Conservation (phyloP, 2,888 invertebrate species). For the Lasioglossum oenotherae region DNA sequence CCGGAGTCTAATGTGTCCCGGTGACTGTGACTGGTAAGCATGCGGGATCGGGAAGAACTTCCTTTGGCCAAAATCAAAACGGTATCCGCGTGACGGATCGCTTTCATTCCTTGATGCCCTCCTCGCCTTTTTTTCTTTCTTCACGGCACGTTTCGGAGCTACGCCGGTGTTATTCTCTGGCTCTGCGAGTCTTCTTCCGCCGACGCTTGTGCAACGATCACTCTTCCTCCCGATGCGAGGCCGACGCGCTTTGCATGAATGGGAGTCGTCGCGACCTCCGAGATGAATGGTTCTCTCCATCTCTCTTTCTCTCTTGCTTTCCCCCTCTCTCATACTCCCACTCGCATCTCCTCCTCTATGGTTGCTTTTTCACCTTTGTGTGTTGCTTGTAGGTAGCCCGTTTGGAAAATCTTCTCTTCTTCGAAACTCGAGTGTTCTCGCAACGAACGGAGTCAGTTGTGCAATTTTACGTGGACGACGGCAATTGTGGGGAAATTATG, state of each 20-base stretch:
- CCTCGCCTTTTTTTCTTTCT: constrained; percentile 25
- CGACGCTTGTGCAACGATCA: constrained; percentile 44
- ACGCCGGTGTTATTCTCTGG: constrained; percentile 48
- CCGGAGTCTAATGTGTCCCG: not conserved
- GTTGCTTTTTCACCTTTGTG: constrained; percentile 5
- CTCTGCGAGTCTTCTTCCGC: constrained; percentile 31
- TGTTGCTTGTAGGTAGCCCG: not conserved
- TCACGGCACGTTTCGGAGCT: constrained; percentile 57
- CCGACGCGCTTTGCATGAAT: constrained; percentile 68
- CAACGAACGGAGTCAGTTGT: not conserved
- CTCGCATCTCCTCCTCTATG: not conserved
- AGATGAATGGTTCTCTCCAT: constrained; percentile 60
- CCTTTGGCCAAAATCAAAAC: constrained; percentile 36
- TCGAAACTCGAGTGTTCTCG: not conserved
- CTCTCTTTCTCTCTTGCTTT: not conserved
- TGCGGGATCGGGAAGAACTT: not conserved
- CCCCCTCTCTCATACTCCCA: not conserved
- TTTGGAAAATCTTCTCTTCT: constrained; percentile 7
- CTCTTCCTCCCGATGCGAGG: constrained; percentile 56
- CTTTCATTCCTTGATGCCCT: constrained; percentile 64
- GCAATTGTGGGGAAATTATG: not conserved
- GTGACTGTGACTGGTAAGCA: constrained; percentile 11
- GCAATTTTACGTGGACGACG: not conserved
- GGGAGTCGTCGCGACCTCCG: constrained; percentile 56
- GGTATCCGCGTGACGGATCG: constrained; percentile 71